phyloP scores from a whole-genome alignment of 2,113 vertebrate species.

The Noctilio leporinus region DNA sequence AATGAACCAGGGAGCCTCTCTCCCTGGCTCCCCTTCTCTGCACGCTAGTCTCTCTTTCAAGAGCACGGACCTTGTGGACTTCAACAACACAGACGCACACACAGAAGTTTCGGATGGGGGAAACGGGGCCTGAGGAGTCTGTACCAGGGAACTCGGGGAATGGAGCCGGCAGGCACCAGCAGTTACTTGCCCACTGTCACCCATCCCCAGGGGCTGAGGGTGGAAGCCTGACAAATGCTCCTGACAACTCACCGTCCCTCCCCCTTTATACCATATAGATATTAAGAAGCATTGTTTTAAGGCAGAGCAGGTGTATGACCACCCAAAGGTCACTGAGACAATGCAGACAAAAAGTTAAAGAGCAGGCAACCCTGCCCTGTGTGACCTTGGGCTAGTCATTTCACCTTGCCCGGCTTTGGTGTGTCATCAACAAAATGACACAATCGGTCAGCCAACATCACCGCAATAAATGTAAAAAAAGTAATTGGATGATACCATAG shows the following conservation, averaged over 20 bases:
- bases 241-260: background rate
- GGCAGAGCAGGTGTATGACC: background rate
- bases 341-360: background rate
- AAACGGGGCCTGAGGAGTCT: background rate
- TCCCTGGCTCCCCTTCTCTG: background rate
- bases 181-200: background rate
- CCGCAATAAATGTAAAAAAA: background rate
- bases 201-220: background rate
- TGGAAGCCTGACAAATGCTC: background rate
- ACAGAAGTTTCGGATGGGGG: background rate
- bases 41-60: background rate
- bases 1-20: background rate
- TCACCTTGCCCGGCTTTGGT: background rate
- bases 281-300: background rate
- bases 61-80: background rate
- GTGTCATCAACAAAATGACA: background rate
- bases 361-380: background rate
- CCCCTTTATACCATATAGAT: background rate
- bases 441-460: background rate
- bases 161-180: background rate
- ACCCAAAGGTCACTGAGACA: background rate
- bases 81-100: background rate
- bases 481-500: background rate
- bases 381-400: constrained; percentile 44
- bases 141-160: background rate